Percentiles rank a stretch among this genome's conserved stretches.
Conservation (phyloP, 2,113 vertebrate species). For the Rattus rattus region DNA sequence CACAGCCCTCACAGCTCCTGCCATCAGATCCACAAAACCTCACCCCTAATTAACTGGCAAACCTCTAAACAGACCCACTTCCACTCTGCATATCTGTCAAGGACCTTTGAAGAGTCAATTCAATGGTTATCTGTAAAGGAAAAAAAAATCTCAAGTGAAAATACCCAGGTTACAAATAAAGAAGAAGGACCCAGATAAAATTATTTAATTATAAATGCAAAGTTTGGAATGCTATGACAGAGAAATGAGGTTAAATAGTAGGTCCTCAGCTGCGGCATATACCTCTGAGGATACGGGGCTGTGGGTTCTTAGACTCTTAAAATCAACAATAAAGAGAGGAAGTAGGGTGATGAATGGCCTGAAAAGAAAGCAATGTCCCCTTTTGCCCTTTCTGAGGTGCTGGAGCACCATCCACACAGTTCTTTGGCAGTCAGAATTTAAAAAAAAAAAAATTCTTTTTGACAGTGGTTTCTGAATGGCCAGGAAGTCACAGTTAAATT, state of each 20-base stretch:
- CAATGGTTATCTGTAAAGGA: not conserved
- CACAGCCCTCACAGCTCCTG: not conserved
- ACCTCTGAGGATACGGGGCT: not conserved
- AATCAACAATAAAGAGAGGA: not conserved
- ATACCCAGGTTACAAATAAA: not conserved
- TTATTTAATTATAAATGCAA: slow-evolving; percentile 27
- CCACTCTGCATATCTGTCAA: slow-evolving; percentile 21
- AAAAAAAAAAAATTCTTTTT: not conserved
- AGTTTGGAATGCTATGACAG: slow-evolving; percentile 1
- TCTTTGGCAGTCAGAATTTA: slow-evolving; percentile 12
- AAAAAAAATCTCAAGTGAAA: not conserved
- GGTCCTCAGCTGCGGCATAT: too few species aligned
- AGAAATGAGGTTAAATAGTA: not conserved
- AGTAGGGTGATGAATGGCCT: not conserved
- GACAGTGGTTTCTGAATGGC: slow-evolving; percentile 1
- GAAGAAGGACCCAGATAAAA: not conserved
- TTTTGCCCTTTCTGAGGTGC: not conserved
- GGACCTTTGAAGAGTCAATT: slow-evolving; percentile 27
- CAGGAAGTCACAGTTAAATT: slow-evolving; percentile 45
- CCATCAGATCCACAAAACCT: not conserved
- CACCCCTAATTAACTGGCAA: not conserved
- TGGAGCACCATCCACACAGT: not conserved
- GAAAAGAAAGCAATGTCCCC: not conserved
- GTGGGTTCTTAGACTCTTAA: slow-evolving; percentile 19
- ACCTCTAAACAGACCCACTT: slow-evolving; percentile 4